These are phyloP conservation scores for Chaunax sp. DNA, from an alignment of 2,797 vertebrate genomes.

Conservation along the genomic window DNA sequence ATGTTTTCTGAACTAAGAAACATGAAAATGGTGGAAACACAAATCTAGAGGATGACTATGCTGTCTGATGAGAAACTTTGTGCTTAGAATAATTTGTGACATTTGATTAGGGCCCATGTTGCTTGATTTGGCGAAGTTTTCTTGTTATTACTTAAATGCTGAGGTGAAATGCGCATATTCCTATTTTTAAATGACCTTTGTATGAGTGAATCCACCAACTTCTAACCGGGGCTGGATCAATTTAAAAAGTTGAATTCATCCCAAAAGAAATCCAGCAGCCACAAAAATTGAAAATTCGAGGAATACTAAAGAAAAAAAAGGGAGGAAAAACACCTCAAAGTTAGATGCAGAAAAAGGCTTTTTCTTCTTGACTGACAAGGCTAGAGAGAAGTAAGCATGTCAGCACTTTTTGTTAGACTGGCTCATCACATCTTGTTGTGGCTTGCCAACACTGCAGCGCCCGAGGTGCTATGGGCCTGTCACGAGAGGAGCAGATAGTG, in stretches of 20 bases:
- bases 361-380: constrained; percentile 46
- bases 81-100: constrained; percentile 37
- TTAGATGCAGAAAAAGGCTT: constrained; percentile 32
- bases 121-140: constrained; percentile 45
- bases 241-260: constrained; percentile 35
- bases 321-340: constrained; percentile 53
- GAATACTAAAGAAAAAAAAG: too few species aligned
- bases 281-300: constrained; percentile 41
- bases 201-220: too few species aligned
- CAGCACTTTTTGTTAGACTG: constrained; percentile 75
- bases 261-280: constrained; percentile 34
- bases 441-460: constrained; percentile 66
- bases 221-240: constrained; percentile 23
- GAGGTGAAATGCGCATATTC: constrained; percentile 15
- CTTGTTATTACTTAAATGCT: constrained; percentile 25
- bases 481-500: constrained; percentile 56
- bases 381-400: constrained; percentile 56
- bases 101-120: constrained; percentile 46
- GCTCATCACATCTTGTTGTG: constrained; percentile 74
- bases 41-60: constrained; percentile 12
- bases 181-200: constrained; percentile 33
- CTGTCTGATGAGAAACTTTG: constrained; percentile 31
- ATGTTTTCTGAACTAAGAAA: too few species aligned
- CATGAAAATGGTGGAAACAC: constrained; percentile 14
- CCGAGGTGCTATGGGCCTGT: constrained; percentile 64